phyloP scores from a whole-genome alignment of 53 echinoderm and acorn worm species.

The Arbacia lixula region DNA sequence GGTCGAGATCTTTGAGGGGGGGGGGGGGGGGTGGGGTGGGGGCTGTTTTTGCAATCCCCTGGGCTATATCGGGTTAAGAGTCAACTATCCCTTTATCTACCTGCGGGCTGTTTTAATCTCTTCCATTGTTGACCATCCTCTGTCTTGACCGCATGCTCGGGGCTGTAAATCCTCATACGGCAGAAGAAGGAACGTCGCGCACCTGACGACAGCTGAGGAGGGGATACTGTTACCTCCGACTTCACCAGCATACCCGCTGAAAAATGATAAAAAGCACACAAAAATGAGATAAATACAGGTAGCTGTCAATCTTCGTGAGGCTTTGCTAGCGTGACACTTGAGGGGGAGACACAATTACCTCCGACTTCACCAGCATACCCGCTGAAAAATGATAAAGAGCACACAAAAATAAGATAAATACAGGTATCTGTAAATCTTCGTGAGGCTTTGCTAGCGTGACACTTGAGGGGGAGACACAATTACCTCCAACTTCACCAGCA shows the following conservation, averaged over 20 bases:
- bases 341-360: conserved; percentile 68
- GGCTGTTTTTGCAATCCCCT: no score
- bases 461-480: conserved; percentile 76
- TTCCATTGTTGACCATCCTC: conserved; percentile 73
- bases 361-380: conserved; percentile 85
- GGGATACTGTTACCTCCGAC: conserved; percentile 70
- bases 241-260: conserved; percentile 89
- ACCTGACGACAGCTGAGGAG: conserved; percentile 91
- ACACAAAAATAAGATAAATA: no score
- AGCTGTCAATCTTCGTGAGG: conserved; percentile 78
- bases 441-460: conserved; percentile 88
- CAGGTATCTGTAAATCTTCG: conserved; percentile 77
- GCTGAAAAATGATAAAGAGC: conserved; percentile 74
- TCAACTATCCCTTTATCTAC: no score
- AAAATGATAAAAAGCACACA: no score
- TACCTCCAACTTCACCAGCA: conserved; percentile 81
- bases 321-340: conserved; percentile 94
- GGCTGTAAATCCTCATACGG: conserved; percentile 82
- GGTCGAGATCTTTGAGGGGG: no score
- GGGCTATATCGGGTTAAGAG: no score
- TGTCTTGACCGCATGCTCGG: conserved; percentile 73
- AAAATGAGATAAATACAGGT: no score
- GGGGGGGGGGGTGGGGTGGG: no score
- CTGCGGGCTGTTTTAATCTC: conserved; percentile 78
- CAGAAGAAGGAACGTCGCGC: conserved; percentile 92